Evolutionary conservation across 2,888 invertebrate genomes (phyloP), one percentile per base, ranked within the genome.

Genomic region (Thera obeliscata): DNA sequence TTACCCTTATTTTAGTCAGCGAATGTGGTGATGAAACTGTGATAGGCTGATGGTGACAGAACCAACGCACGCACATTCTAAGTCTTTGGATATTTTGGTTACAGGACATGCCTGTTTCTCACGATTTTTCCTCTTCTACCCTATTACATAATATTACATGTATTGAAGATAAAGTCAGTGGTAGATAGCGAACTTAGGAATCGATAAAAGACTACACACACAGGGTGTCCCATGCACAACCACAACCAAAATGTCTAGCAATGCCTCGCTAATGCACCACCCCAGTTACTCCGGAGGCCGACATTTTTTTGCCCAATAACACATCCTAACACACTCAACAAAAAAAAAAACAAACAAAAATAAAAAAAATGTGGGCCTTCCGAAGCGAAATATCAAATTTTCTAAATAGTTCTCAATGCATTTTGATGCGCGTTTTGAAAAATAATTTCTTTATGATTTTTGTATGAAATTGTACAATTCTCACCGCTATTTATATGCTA

Each of bases 401-500:
- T 52, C 55, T 49, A 59, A 58, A 67, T 48, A 57, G 52, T 43
- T 67, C 38, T 62, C 62, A 59, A 69, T 61, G 64, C 69, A 66
- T 63, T 69, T 61, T 63, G 61, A 69, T 69, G 64, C 57, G 64
- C 59, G 48, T 67, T 59, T 69, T 68, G 56, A 69, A 68, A 71
- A 69, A 70, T 71, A 72, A 69, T 65, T 70, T 67, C 54, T 70
- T 66, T 64, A 65, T 61, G 61, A 58, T 66, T 56, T 69, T 61
- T 56, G 48, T 61, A 43, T 69, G 70, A 67, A 71, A 71, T 70
- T 70, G 69, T 71, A 70, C 69, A 72, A 59, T 67, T 67, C 49
- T 9, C 48, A 55, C 50, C 52, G 67, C 57, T 67, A 67, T 69
- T 70, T 70, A 64, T 70, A 70, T 69, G 66, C 66, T 62, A 36